phyloP scores from a whole-genome alignment of 2,888 invertebrate species.

The Ypsolopha scabrella region DNA sequence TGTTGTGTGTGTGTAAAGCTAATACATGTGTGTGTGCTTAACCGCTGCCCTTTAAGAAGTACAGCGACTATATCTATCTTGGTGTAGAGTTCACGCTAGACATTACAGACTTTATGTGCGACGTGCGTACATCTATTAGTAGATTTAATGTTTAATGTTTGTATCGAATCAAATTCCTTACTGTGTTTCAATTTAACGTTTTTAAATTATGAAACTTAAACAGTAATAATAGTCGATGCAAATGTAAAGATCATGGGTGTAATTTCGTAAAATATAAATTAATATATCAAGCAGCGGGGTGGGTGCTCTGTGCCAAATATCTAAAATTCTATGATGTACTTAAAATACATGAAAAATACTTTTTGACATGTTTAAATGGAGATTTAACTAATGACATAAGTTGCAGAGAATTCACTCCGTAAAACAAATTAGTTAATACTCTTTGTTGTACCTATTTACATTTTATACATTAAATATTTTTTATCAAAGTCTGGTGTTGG shows the following conservation, averaged over 20 bases:
- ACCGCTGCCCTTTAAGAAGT: not conserved
- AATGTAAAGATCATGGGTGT: constrained; percentile 6
- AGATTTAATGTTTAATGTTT: too few relatives aligned
- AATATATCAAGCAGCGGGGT: constrained; percentile 23
- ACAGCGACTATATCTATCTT: not conserved
- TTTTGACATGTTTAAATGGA: not conserved
- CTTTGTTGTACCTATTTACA: constrained; percentile 4
- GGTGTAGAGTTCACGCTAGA: not conserved
- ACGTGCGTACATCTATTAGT: too few relatives aligned
- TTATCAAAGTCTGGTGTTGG: constrained; percentile 14
- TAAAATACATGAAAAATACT: not conserved
- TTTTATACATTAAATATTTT: constrained; percentile 9
- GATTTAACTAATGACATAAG: not conserved
- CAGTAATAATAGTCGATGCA: not conserved
- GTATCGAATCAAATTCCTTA: not conserved
- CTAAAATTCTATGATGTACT: not conserved
- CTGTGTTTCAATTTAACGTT: not conserved
- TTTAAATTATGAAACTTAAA: not conserved
- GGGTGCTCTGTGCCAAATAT: constrained; percentile 9
- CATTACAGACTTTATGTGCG: not conserved
- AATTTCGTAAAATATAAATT: constrained; percentile 5
- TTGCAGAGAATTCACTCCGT: not conserved
- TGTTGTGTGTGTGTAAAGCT: constrained; percentile 7
- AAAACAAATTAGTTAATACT: constrained; percentile 5
- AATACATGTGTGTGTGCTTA: not conserved